These are phyloP conservation scores for Speoplatyrhinus poulsoni DNA, from an alignment of 2,113 vertebrate species.

Conservation along the genomic window DNA sequence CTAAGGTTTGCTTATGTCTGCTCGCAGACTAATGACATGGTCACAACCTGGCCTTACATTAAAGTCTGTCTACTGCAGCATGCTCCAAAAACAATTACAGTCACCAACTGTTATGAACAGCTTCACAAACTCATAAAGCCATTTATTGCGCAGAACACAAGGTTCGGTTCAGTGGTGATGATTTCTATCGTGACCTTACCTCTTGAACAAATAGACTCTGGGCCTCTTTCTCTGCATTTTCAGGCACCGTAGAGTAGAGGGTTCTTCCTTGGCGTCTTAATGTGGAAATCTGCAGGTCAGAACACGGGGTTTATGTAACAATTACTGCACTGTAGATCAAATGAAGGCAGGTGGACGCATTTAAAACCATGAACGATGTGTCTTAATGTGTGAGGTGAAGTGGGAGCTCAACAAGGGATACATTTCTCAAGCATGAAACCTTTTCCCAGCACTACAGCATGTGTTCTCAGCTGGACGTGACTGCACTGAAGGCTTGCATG, in stretches of 20 bases:
- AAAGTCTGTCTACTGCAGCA: conserved; percentile 11
- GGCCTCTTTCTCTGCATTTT: conserved; percentile 87
- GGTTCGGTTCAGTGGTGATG: neutral
- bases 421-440: conserved; percentile 22
- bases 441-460: conserved; percentile 8
- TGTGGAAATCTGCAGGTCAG: conserved; percentile 80
- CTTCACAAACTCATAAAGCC: neutral
- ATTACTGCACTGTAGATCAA: neutral
- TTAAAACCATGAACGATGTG: neutral
- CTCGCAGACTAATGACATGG: conserved; percentile 7
- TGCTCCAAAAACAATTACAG: neutral
- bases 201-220: conserved; percentile 95
- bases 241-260: conserved; percentile 87
- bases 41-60: conserved; percentile 33
- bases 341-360: neutral
- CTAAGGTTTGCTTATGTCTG: conserved; percentile 19
- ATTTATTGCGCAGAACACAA: neutral
- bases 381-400: conserved; percentile 14
- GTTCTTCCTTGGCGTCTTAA: conserved; percentile 88
- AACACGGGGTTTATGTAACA: conserved; percentile 5
- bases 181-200: conserved; percentile 72
- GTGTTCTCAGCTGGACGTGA: conserved; percentile 50
- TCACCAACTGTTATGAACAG: neutral
- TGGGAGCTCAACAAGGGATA: conserved; percentile 18
- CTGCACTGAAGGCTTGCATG: conserved; percentile 33